Base-by-base conservation (phyloP, 1,140 invertebrate genomes). In the Armadillidium nasatum region DNA sequence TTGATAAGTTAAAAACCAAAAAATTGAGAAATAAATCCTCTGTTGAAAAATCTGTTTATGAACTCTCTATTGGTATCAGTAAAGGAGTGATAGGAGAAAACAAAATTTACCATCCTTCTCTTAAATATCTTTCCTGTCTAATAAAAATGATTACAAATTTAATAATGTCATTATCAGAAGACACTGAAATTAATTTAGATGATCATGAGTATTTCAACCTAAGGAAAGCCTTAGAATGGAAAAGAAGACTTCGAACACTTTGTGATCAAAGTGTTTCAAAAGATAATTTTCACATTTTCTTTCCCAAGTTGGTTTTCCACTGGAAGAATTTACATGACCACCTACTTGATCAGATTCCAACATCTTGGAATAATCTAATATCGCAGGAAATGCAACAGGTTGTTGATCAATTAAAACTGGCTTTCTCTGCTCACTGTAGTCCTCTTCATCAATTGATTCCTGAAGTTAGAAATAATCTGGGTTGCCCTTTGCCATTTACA, bases 251-350 rank as follows among this genome's bases (percentile, higher is more conserved):
- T 7, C 23, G 46, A 33, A 73, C 68, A 33, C 43, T 80, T 15
- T 80, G 76, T 74, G 21, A 67, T 44, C 73, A 75, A 54, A 70
- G 66, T n/a, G 72, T 78, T 2, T 60, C 67, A 2, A 75, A 77
- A 19, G 72, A 76, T 15, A 44, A 23, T 13, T 80, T 81, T 45
- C 74, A 76, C 44, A 44, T 78, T 43, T 79, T 79, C 54, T 50
- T 81, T 22, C 78, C 81, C 13, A 68, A 78, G 46, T 54, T 81
- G 45, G 73, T 69, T 33, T 75, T 81, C 43, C 81, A 81, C 66
- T 81, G 81, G 81, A 73, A 80, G 19, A 74, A 76, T 74, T 44
- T 80, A 50, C 66, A 77, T n/a, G 77, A 80, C 7, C 73, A 76
- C 54, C 69, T 81, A 15, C 76, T 81, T n/a, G 54, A 77, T 13